These are phyloP conservation scores for Cryptocheilus praepositus DNA, from an alignment of 2,888 invertebrate species.

Conservation along the genomic window DNA sequence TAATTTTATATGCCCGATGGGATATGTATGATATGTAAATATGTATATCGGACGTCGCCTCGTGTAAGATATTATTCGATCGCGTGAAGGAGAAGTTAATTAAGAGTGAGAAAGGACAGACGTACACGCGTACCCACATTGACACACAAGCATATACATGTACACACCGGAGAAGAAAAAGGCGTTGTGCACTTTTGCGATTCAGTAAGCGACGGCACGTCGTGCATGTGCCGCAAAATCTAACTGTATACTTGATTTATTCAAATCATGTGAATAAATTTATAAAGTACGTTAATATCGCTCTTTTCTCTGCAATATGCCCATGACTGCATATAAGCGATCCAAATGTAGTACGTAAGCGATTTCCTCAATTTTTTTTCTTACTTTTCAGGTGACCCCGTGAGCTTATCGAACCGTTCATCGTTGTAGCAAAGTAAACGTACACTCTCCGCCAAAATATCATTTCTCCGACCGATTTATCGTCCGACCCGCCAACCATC, in stretches of 20 bases:
- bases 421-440: too few species aligned
- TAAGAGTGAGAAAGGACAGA: conserved; percentile 19
- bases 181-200: conserved; percentile 11
- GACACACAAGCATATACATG: too few species aligned
- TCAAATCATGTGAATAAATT: conserved; percentile 75
- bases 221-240: conserved; percentile 37
- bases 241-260: conserved; percentile 73
- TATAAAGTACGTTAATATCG: conserved; percentile 73
- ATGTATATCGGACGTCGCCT: conserved; percentile 73
- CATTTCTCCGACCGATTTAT: too few species aligned
- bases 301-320: too few species aligned
- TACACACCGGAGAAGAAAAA: conserved; percentile 18
- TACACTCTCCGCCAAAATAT: too few species aligned
- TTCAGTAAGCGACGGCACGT: background rate
- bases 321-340: too few species aligned
- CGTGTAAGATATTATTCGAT: conserved; percentile 71
- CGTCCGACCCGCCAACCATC: too few species aligned
- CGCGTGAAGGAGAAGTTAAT: conserved; percentile 45
- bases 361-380: too few species aligned
- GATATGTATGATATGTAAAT: conserved; percentile 74
- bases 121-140: conserved; percentile 22
- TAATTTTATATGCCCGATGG: conserved; percentile 74
- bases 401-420: too few species aligned
- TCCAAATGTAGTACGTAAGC: too few species aligned
- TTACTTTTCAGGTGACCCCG: too few species aligned